Evolutionary conservation across 2,888 invertebrate species (phyloP).

Genomic region (Theretra japonica): DNA sequence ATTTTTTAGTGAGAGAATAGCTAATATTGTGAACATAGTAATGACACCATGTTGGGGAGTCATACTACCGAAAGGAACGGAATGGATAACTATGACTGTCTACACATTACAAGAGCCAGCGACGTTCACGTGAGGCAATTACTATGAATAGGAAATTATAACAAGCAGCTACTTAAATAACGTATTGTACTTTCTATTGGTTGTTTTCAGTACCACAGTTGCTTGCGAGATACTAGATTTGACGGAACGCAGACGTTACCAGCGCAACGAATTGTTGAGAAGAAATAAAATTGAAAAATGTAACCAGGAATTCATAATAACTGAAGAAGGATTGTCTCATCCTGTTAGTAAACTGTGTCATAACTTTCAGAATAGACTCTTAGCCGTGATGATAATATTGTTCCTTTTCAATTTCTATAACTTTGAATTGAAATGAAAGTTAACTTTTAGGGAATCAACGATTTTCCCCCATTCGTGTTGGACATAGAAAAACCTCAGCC

Average conservation of each 20-base stretch:
- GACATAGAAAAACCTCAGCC: conserved; percentile 71
- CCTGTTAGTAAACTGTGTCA: conserved; percentile 56
- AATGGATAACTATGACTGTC: conserved; percentile 80
- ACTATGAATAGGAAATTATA: neutral
- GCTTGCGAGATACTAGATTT: conserved; percentile 76
- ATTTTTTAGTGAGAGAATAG: conserved; percentile 76
- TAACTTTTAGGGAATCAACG: conserved; percentile 70
- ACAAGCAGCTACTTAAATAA: conserved; percentile 12
- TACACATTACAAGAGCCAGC: conserved; percentile 77
- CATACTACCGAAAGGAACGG: conserved; percentile 66
- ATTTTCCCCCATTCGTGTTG: conserved; percentile 72
- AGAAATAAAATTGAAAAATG: conserved; percentile 72
- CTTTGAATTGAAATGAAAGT: neutral
- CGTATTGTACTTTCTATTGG: neutral
- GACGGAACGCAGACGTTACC: conserved; percentile 68
- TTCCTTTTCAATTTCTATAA: no score
- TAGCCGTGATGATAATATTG: no score
- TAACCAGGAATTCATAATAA: conserved; percentile 76
- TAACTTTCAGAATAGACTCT: neutral
- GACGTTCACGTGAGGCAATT: conserved; percentile 71
- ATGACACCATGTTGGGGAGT: conserved; percentile 82
- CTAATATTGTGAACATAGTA: conserved; percentile 74
- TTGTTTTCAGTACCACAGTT: conserved; percentile 63
- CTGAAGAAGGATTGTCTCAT: conserved; percentile 68
- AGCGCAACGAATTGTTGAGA: conserved; percentile 68